These are phyloP conservation scores for Pyrrhosoma nymphula DNA, from an alignment of 2,888 invertebrate genomes.

Conservation along the genomic window DNA sequence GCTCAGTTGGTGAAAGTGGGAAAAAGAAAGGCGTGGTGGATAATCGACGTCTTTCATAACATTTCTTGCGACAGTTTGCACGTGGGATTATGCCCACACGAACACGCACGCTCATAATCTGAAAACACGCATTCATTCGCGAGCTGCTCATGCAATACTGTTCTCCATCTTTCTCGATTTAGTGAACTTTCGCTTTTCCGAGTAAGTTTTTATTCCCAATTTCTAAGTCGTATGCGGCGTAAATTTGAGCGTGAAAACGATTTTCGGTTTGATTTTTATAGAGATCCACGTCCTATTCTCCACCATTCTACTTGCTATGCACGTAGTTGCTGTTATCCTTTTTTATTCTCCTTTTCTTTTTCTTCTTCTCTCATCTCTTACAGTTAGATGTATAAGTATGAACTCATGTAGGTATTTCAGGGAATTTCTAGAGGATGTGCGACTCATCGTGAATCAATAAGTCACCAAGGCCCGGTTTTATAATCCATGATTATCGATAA, in stretches of 20 bases:
- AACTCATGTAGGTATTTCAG: no score
- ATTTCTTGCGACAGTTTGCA: slow-evolving; percentile 38
- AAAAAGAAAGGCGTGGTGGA: slow-evolving; percentile 3
- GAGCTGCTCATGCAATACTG: slow-evolving; percentile 37
- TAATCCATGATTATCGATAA: no score
- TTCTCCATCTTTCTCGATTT: background rate
- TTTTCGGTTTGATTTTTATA: background rate
- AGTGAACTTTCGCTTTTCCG: slow-evolving; percentile 6
- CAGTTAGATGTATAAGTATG: no score
- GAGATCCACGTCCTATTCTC: background rate
- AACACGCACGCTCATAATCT: background rate
- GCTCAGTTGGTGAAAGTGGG: background rate
- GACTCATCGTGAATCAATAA: no score
- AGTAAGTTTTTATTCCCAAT: background rate
- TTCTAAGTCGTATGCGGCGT: background rate
- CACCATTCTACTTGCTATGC: no score
- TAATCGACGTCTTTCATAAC: slow-evolving; percentile 29
- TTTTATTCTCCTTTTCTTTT: no score
- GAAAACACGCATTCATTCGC: background rate
- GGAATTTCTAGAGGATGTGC: no score
- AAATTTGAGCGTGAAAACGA: background rate
- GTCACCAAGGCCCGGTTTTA: no score
- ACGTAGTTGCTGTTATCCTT: no score
- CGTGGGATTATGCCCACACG: slow-evolving; percentile 30
- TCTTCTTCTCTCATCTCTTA: no score